Base-by-base conservation (phyloP, 2,888 invertebrate species). In the Apamea monoglypha region DNA sequence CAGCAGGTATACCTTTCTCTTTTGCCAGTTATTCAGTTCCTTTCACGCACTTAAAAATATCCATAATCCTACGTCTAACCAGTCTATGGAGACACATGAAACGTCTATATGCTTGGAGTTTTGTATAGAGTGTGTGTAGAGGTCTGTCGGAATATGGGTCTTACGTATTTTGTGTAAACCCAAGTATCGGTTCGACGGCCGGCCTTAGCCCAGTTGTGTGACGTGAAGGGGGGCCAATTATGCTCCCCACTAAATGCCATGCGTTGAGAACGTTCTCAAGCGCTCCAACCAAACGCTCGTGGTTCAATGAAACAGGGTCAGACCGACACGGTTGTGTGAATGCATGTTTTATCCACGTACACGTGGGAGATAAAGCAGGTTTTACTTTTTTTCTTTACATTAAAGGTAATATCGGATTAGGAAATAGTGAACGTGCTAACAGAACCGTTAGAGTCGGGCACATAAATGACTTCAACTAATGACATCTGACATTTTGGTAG, bases 141-240 rank as follows among this genome's bases (percentile, higher is more conserved):
- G 79, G 85, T 85, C 77, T 81, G 78, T 78, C 80, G 80, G 84
- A 76, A 80, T 86, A 88, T 88, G 88, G 93, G 91, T 92, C 93
- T 92, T 76, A 84, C 82, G 87, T 90, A 81, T 86, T 86, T 92
- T 90, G 94, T 90, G 89, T 91, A 85, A 86, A 87, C 83, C 87
- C 88, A 89, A 84, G 88, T 88, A 83, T 83, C 88, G 92, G 96
- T 95, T 96, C 96, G 94, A 93, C 91, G 96, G 90, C 95, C 96
- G 96, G 95, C 96, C 96, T 96, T 96, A 96, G 96, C 96, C 96
- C 92, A 96, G 92, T 95, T 96, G 93, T 92, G 91, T 94, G 94
- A 94, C 93, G 95, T 94, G 96, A 96, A 96, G 96, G 95, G 96
- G 95, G 94, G 92, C 92, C 91, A 92, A 91, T 88, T 86, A 89